These are phyloP conservation scores for Nasonia longicornis DNA, from an alignment of 1,140 invertebrate species.

Conservation along the genomic window DNA sequence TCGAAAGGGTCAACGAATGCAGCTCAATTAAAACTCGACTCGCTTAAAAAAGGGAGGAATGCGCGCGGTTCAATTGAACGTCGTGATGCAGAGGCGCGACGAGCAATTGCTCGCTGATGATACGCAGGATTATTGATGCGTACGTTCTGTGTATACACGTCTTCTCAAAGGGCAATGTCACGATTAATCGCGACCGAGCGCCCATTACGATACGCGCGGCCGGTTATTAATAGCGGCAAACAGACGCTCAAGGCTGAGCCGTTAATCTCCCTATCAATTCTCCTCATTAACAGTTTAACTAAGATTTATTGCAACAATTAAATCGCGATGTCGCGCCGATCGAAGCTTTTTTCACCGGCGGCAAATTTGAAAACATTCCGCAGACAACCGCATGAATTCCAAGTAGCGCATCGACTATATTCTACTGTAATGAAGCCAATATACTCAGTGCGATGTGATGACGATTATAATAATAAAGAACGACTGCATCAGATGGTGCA, in stretches of 20 bases:
- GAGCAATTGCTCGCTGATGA: no score
- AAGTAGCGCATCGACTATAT: no score
- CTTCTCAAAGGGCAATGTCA: slow-evolving; percentile 3
- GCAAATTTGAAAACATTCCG: no score
- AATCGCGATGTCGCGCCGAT: not conserved
- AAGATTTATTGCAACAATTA: slow-evolving; percentile 11
- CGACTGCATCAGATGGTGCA: slow-evolving; percentile 58
- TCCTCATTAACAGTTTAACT: not conserved
- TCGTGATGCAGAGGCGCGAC: no score
- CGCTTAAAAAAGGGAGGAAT: no score
- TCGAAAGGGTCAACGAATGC: no score
- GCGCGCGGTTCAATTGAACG: no score
- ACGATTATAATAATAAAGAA: no score
- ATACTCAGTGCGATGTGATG: no score
- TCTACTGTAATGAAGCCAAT: no score
- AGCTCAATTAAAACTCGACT: no score
- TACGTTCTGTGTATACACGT: not conserved
- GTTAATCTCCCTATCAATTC: slow-evolving; percentile 13
- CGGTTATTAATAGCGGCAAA: not conserved
- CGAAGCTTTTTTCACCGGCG: not conserved
- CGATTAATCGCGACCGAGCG: not conserved
- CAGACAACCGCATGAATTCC: no score
- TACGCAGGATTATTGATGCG: not conserved
- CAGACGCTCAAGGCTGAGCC: not conserved
- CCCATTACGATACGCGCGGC: not conserved